Evolutionary conservation across 2,797 vertebrate genomes (phyloP), one percentile per base, ranked within the genome.

Genomic region (Neosilurus hyrtlii): DNA sequence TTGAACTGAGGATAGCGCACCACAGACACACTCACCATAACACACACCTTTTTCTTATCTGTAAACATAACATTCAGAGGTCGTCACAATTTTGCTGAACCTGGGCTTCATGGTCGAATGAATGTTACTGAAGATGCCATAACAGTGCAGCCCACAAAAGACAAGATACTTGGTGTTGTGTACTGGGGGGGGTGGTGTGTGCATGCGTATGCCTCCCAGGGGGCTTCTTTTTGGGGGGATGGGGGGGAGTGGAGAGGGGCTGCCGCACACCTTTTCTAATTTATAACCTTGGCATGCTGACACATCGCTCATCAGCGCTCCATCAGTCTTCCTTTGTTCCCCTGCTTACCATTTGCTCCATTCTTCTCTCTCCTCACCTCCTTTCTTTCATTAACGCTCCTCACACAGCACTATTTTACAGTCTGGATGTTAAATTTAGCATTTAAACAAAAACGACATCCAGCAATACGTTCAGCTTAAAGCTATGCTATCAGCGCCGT

Each of bases 261-360:
- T 76, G 67, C 65, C 67, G 63, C 0, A 30, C 57, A 35, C 54
- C 68, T 84, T 67, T 51, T 61, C 26, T 77, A 74, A 84, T 84
- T 86, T 84, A 77, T 81, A 81, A 82, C 54, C 49, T 62, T 59
- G 75, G 83, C 83, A 81, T 30, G 66, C 63, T 63, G 83, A 85
- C 83, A 82, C 54, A 83, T 83, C 26, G 11, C 70, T 83, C 79
- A 74, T 75, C 82, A 81, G 80, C 7, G 7, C 24, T 20, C 24
- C 12, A 1, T 68, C 80, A 54, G 52, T 72, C n/a, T 22, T 61
- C 73, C 81, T 85, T 81, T 82, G 75, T 84, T 84, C 84, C 18
- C 26, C 52, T 65, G 22, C n/a, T 66, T 63, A 10, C n/a, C 26
- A 11, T 65, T 54, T 43, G 24, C 37, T 83, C 65, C 43, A 66